Evolutionary conservation across 92 coral and sea anemone species (phyloP).

Genomic region (Paramuricea clavata): DNA sequence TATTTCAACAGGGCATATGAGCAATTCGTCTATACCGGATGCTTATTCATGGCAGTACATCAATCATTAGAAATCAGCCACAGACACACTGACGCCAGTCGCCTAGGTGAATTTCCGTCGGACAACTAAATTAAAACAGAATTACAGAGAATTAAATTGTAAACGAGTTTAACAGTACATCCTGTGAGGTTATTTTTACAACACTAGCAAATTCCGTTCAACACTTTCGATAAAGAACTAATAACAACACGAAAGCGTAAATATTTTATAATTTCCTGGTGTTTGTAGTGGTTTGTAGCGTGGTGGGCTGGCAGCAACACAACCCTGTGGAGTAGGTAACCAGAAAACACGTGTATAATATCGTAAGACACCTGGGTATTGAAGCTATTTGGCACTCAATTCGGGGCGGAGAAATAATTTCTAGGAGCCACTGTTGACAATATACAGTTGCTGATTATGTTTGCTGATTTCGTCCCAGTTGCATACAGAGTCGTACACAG

Average conservation of each 20-base stretch:
- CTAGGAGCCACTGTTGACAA: too few species aligned
- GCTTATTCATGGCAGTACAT: conserved; percentile 3
- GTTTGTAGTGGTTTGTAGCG: neutral
- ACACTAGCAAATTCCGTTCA: neutral
- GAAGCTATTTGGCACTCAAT: neutral
- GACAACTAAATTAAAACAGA: conserved; percentile 19
- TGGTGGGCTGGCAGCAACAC: neutral
- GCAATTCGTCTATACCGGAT: conserved; percentile 39
- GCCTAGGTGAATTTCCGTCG: conserved; percentile 48
- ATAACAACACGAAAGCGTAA: conserved; percentile 1
- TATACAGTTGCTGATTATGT: too few species aligned
- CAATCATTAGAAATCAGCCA: conserved; percentile 33
- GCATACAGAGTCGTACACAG: too few species aligned
- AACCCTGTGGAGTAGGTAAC: neutral
- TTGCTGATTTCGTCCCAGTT: too few species aligned
- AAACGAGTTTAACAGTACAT: conserved; percentile 24
- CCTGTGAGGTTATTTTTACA: conserved; percentile 31
- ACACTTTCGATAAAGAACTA: neutral
- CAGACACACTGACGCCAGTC: conserved; percentile 48
- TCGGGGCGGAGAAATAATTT: neutral
- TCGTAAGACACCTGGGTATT: neutral
- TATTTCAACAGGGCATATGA: neutral
- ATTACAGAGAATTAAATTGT: conserved; percentile 2
- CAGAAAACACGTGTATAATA: neutral
- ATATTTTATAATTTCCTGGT: neutral